Base-by-base conservation (phyloP, 2,888 invertebrate species). In the Horisme vitalbata region DNA sequence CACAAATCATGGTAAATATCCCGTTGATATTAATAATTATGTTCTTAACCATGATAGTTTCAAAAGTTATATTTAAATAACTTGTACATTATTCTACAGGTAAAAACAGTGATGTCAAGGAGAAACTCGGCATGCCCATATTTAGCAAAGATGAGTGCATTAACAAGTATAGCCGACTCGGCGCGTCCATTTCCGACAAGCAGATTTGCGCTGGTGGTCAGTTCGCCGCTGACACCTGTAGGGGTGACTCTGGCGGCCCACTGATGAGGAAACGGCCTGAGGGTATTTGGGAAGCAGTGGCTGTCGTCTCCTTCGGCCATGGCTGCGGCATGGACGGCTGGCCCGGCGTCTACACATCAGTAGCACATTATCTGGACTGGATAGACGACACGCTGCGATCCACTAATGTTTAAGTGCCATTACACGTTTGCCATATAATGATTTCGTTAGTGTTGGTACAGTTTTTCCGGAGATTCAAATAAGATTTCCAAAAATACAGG, bases 161-260 rank as follows among this genome's bases (percentile, higher is more conserved):
- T 0, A 68, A 70, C 23, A 89, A 92, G 32, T 92, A 93, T 60
- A 71, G 73, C 7, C 60, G 70, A 0, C 74, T 91, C 3, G 87
- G 86, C 0, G 89, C 93, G 0, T 66, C 70, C 1, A 68, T 93
- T 18, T 85, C 84, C 0, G 79, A 90, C 0, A 89, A 83, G 10
- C 94, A 94, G 63, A 65, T 95, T 0, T 95, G 95, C 63, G 94
- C 94, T 6, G 95, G 95, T 2, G 94, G 95, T 0, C 87, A 89
- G 23, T 90, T 83, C 41, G 91, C 91, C 2, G 90, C 93, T 61
- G 95, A 95, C 64, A 93, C 95, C 0, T 96, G 95, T 63, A 90
- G 76, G 9, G 95, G 95, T 0, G 95, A 95, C 61, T 95, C 94
- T 0, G 95, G 95, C 0, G 95, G 95, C 2, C 95, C 95, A 0